Percentiles rank a stretch among this genome's conserved stretches.
Evolutionary conservation across 2,888 invertebrate species (phyloP).

Genomic region (Neria commutata): DNA sequence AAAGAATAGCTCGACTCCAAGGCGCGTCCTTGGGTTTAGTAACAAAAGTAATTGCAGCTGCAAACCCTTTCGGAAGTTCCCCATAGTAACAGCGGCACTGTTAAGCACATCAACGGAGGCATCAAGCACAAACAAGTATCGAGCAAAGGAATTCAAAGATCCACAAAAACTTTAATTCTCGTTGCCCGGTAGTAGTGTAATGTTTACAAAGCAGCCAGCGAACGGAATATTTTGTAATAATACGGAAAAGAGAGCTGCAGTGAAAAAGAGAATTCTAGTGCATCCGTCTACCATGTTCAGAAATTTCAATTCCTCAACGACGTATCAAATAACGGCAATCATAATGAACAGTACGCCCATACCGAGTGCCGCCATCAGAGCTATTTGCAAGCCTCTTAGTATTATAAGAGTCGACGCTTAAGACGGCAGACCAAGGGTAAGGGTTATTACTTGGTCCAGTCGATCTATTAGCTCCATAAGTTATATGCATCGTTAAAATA

Average conservation of each 20-base stretch:
- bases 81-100: no score
- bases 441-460: slow-evolving; percentile 8
- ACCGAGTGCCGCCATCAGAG: slow-evolving; percentile 43
- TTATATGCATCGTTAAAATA: slow-evolving; percentile 41
- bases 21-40: no score
- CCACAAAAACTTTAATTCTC: slow-evolving; percentile 23
- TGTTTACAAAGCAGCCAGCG: slow-evolving; percentile 40
- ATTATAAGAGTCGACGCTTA: slow-evolving; percentile 41
- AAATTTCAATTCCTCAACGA: slow-evolving; percentile 66
- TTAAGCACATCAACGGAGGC: no score
- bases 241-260: slow-evolving; percentile 62
- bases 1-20: no score
- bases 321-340: slow-evolving; percentile 41
- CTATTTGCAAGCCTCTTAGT: slow-evolving; percentile 36
- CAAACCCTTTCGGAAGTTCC: no score
- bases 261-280: slow-evolving; percentile 89
- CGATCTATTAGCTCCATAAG: slow-evolving; percentile 32
- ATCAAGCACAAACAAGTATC: slow-evolving; percentile 23
- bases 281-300: slow-evolving; percentile 87
- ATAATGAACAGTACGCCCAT: slow-evolving; percentile 31
- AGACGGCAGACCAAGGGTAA: slow-evolving; percentile 31
- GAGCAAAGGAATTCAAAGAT: slow-evolving; percentile 14
- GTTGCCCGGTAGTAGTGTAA: slow-evolving; percentile 36
- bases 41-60: no score
- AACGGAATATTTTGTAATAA: slow-evolving; percentile 36